These are phyloP conservation scores for Hiodon alosoides DNA, from an alignment of 2,113 vertebrate species.

Conservation along the genomic window DNA sequence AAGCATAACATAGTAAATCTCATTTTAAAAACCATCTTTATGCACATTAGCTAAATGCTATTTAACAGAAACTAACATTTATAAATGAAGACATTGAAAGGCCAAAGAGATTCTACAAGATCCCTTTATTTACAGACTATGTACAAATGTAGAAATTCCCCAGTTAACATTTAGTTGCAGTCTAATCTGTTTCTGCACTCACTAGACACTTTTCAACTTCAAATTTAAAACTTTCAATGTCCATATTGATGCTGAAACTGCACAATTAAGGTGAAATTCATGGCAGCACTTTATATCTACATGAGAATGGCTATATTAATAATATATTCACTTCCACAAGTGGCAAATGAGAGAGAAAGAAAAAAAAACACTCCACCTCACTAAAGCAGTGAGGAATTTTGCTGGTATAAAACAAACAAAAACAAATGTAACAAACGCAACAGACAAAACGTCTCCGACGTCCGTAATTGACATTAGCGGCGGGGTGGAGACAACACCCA, in stretches of 20 bases:
- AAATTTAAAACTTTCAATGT: neutral
- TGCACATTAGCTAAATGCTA: too few species aligned
- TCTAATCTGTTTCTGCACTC: neutral
- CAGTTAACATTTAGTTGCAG: neutral
- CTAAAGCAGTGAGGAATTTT: neutral
- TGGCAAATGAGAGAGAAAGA: neutral
- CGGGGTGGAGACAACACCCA: neutral
- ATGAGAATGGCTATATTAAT: too few species aligned
- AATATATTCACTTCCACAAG: too few species aligned
- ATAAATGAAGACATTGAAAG: neutral
- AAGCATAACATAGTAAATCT: too few species aligned
- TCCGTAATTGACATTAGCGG: neutral
- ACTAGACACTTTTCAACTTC: neutral
- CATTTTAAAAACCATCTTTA: too few species aligned
- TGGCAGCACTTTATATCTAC: neutral
- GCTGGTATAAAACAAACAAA: neutral
- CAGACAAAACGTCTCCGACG: too few species aligned
- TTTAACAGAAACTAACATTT: neutral
- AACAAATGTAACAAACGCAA: neutral
- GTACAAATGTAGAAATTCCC: neutral
- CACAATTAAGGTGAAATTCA: neutral
- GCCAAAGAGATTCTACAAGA: neutral
- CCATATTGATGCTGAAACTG: neutral
- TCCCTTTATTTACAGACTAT: neutral
- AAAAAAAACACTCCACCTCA: neutral